Evolutionary conservation across 2,888 invertebrate genomes (phyloP).

Genomic region (Amiota minor): DNA sequence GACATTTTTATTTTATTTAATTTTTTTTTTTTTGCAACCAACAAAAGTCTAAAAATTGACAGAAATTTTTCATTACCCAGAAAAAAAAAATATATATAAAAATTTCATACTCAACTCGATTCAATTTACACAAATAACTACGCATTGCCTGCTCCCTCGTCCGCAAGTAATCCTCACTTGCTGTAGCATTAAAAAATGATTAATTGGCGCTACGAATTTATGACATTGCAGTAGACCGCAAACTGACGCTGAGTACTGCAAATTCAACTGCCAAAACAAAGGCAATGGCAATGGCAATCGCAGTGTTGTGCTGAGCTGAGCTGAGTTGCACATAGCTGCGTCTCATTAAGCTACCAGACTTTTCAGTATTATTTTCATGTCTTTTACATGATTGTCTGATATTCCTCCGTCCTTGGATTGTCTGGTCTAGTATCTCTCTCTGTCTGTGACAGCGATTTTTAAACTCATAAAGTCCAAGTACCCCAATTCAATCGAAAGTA

Average conservation of each 20-base stretch:
- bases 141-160: not conserved
- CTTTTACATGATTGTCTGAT: too few species aligned
- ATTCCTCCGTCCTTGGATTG: too few species aligned
- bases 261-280: not conserved
- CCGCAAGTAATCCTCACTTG: too few species aligned
- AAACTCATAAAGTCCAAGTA: too few species aligned
- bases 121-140: not conserved
- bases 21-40: too few species aligned
- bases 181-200: conserved; percentile 47
- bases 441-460: too few species aligned
- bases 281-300: not conserved
- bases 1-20: not conserved
- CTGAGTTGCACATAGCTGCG: too few species aligned
- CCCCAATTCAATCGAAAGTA: too few species aligned
- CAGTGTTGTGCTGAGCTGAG: not conserved
- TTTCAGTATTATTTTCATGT: too few species aligned
- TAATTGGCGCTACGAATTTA: conserved; percentile 65
- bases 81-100: not conserved
- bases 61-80: not conserved
- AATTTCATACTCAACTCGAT: conserved; percentile 7
- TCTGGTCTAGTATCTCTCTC: too few species aligned
- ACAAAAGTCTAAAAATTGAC: not conserved
- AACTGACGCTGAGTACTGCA: not conserved
- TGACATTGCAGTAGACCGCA: conserved; percentile 50
- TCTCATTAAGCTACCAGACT: too few species aligned